Evolutionary conservation across 2,113 vertebrate genomes (phyloP), one percentile per base, ranked within the genome.

Genomic region (Camelus dromedarius): DNA sequence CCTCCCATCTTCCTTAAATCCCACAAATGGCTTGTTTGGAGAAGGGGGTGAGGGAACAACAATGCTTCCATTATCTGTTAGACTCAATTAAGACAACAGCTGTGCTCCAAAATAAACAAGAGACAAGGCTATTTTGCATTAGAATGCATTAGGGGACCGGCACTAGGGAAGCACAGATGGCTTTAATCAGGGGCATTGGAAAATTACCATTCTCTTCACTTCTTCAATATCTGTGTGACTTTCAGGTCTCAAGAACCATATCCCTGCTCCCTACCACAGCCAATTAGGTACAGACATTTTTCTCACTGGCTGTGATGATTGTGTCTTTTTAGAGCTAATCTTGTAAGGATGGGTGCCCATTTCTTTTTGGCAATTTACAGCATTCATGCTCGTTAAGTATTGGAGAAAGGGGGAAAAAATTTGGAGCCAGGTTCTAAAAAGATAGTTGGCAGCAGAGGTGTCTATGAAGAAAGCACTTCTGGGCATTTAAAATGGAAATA

Each of bases 31-130:
- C 60, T 82, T 80, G 30, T 70, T 70, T 70, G 64, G 50, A 94
- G 75, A 93, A 76, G 30, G 7, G 64, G 48, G 24, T n/a, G 18
- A 28, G 46, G 64, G 66, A 62, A 12, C 46, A 89, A 50, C 89
- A 67, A 46, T 26, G 14, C 93, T 97, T 91, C 89, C 30, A 9
- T 96, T 98, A 76, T 93, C 80, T 96, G 30, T 96, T 83, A 93
- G 96, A 77, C 52, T 97, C 92, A 96, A 97, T 97, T 97, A 98
- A 95, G 93, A 93, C 67, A 97, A 95, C 90, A 98, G 84, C 97
- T 97, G 93, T 94, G 75, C 60, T 98, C 64, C 89, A 97, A 97
- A 98, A 94, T 97, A 97, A 98, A 97, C 58, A 97, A 86, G 75
- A 72, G 88, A 97, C 77, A 73, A 97, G 96, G 35, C 60, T 97